Conservation (phyloP, 1,140 invertebrate genomes). For the Papilio xuthus region DNA sequence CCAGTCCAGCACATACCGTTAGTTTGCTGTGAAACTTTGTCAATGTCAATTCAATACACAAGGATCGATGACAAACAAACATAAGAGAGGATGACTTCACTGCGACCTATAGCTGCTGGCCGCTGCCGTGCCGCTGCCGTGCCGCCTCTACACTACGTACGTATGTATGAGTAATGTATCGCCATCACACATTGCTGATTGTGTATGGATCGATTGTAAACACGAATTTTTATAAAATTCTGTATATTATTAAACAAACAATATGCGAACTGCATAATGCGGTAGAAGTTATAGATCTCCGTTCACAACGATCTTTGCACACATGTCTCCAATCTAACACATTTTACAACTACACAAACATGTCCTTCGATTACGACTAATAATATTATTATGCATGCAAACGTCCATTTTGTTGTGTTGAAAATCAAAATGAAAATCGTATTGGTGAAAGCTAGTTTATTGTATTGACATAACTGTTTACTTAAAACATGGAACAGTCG, state of each 20-base stretch:
- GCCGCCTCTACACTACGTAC: background rate
- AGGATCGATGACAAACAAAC: constrained; percentile 18
- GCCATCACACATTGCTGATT: background rate
- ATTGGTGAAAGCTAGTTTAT: background rate
- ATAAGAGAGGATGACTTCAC: constrained; percentile 41
- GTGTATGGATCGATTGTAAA: background rate
- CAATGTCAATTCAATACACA: background rate
- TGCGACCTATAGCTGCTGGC: constrained; percentile 33
- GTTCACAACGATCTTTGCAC: too few species aligned
- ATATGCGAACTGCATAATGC: too few species aligned
- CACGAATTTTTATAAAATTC: too few species aligned
- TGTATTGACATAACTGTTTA: background rate
- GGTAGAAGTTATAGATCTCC: too few species aligned
- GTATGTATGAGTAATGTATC: constrained; percentile 29
- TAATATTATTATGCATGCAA: too few species aligned
- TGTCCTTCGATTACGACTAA: too few species aligned
- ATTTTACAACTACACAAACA: too few species aligned
- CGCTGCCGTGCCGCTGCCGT: background rate
- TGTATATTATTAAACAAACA: too few species aligned
- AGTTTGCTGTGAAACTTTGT: background rate
- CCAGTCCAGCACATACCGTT: background rate
- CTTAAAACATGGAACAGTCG: background rate
- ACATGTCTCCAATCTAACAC: too few species aligned
- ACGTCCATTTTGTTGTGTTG: background rate
- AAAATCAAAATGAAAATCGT: background rate